Percentiles rank a stretch among this genome's conserved stretches.
These are phyloP conservation scores for Hemichromis elongatus DNA, from an alignment of 2,113 vertebrate genomes.

Conservation along the genomic window DNA sequence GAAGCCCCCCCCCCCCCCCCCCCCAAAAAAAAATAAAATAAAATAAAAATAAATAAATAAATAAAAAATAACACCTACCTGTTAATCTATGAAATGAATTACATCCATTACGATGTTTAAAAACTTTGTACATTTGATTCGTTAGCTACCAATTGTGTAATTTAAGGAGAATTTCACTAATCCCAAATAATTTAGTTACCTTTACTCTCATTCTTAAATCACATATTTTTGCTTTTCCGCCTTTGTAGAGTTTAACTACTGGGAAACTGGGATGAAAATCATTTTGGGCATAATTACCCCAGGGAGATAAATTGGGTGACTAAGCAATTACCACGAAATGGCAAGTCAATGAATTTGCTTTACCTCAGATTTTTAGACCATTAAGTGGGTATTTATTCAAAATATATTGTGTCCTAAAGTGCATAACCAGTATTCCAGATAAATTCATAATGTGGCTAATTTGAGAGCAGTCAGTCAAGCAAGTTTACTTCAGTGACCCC, in stretches of 20 bases:
- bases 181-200: background rate
- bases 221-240: background rate
- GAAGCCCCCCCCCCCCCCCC: too few species aligned
- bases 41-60: background rate
- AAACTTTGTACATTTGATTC: background rate
- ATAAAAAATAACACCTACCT: background rate
- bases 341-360: background rate
- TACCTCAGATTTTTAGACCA: background rate
- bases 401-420: background rate
- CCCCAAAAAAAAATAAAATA: accelerated
- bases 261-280: background rate
- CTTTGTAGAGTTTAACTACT: background rate
- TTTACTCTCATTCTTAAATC: background rate
- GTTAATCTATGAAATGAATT: background rate
- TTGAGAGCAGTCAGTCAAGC: background rate
- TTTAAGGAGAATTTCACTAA: conserved; percentile 3
- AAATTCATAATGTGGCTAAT: background rate
- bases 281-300: background rate
- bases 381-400: background rate
- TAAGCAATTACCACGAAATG: conserved; percentile 1
- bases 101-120: background rate
- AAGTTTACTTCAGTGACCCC: background rate
- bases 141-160: conserved; percentile 7
- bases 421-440: conserved; percentile 6
- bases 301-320: background rate